Evolutionary conservation across 2,888 invertebrate genomes (phyloP), one percentile per base, ranked within the genome.

Genomic region (Plebejus anna): DNA sequence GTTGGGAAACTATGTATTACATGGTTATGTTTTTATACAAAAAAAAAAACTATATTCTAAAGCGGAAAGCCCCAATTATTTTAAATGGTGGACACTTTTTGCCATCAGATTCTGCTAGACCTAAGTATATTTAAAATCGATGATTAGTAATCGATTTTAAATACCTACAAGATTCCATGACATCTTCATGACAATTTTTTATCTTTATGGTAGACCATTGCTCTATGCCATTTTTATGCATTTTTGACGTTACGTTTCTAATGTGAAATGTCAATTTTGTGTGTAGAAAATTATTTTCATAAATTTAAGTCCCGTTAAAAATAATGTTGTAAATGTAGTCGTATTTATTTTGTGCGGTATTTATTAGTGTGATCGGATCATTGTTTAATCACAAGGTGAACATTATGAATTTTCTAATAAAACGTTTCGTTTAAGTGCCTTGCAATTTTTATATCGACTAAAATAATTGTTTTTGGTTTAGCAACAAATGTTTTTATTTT

Each of bases 311-410:
- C 82, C 80, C 80, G 82, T 80, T 82, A 79, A 81, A 57, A 81
- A 81, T 83, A 83, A 82, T 85, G 81, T 80, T 82, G 78, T 82
- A 84, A 84, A 86, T 86, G 83, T 83, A 70, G 82, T 81, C 77
- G 76, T 80, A 81, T 80, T 82, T 82, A 82, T 79, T 81, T 82
- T 78, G 81, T 82, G 42, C 6, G 6, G 38, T 75, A 61, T 66
- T 47, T 57, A 57, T 76, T 42, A 71, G 32, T 76, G 76, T 59
- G 59, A 42, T 47, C 42, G 38, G 16, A 59, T 57, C 38, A 72
- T 38, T 42, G 71, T 71, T 55, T 72, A 71, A 72, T 36, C 47
- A 72, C 42, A 57, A 76, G 72, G 76, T 76, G 47, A 76, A 72
- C 32, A 9, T n/a, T 72, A 28, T 22, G 22, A 36, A 59, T 38